Evolutionary conservation across 2,888 invertebrate species (phyloP), one percentile per base, ranked within the genome.

Genomic region (Sminthurides aquaticus): DNA sequence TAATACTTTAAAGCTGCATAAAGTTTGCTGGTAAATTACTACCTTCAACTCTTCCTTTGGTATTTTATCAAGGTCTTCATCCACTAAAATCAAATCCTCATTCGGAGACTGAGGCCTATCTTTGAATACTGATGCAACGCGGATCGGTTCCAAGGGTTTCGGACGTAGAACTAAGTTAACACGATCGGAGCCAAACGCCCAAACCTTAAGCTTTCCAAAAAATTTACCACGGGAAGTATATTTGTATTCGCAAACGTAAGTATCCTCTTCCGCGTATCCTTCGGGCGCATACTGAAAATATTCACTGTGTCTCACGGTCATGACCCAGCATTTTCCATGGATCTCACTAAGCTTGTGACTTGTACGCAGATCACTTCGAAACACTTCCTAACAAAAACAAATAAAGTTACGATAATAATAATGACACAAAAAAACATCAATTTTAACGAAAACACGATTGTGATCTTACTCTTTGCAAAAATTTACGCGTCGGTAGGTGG

Each of bases 171-270:
- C 79, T 70, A 90, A 80, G 72, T 84, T 84, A 1, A 87, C 80
- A 85, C 75, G 83, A 85, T 88, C 85, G 89, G 69, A 84, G 85
- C 79, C 54, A 78, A 77, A 64, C 78, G 79, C 81, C 82, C 82
- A 69, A 78, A 76, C 76, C 80, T 91, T 92, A 66, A 98, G 92
- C 80, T 97, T 97, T 80, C 94, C 94, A 79, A 98, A 98, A 75
- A 87, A 86, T 68, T 93, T 85, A 48, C 86, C 85, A 75, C 87
- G 87, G 0, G 91, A 87, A 73, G 88, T 90, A 80, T 99, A 99
- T 3, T 95, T 85, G 22, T 92, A 95, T 80, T 99, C 98, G 78
- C 98, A 98, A 0, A 98, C 96, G 77, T 89, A 99, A 1, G 98
- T 89, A 79, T 99, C 96, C 76, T 92, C 91, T 69, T 95, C 93